Evolutionary conservation across 2,797 vertebrate genomes (phyloP).

Genomic region (Nasua narica): DNA sequence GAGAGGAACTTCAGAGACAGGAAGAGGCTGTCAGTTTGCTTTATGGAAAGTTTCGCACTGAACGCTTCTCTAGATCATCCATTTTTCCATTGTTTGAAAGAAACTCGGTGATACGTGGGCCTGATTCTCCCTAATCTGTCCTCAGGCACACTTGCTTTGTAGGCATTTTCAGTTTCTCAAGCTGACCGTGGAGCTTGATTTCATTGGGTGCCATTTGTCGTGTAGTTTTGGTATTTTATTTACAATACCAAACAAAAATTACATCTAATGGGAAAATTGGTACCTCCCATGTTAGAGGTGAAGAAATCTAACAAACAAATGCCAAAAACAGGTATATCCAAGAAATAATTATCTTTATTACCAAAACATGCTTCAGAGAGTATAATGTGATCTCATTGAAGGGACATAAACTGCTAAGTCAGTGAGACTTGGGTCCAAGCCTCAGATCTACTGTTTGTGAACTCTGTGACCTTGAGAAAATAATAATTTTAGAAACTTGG

Average conservation of each 20-base stretch:
- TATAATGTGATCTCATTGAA: background rate
- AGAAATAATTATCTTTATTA: background rate
- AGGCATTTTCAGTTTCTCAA: background rate
- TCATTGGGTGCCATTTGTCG: background rate
- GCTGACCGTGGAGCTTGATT: background rate
- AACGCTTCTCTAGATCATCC: background rate
- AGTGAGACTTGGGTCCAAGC: background rate
- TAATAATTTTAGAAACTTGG: background rate
- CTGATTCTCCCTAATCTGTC: background rate
- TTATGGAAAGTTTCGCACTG: background rate
- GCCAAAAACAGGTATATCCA: background rate
- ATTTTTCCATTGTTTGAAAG: background rate
- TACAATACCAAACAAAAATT: background rate
- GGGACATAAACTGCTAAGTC: background rate
- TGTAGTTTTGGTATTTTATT: background rate
- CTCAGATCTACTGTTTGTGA: background rate
- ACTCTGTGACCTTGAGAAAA: background rate
- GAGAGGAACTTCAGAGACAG: background rate
- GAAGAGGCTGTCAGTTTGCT: conserved; percentile 15
- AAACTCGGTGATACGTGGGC: background rate
- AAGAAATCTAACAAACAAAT: background rate
- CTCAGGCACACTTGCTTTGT: background rate
- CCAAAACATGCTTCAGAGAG: background rate
- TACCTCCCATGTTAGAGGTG: background rate
- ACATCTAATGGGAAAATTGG: background rate